Conservation (phyloP, 1,140 invertebrate genomes). For the Vanessa atalanta region DNA sequence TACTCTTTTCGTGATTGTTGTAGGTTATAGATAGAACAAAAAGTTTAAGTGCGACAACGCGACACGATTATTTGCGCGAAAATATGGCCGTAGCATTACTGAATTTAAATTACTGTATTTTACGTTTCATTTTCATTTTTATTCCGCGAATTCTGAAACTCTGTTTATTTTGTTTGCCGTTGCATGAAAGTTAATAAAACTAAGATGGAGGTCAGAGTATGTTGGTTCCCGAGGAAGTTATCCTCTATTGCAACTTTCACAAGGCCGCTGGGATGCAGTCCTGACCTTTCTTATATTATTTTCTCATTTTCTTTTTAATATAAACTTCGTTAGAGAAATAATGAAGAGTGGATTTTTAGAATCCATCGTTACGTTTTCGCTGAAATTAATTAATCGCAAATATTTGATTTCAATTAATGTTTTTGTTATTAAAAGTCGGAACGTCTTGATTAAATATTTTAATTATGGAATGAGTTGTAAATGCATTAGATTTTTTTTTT, state of each 20-base stretch:
- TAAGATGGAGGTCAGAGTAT: constrained; percentile 25
- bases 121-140: constrained; percentile 9
- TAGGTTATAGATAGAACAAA: too few species aligned
- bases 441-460: too few species aligned
- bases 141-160: constrained; percentile 2
- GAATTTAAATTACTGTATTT: not conserved
- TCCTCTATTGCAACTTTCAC: constrained; percentile 8
- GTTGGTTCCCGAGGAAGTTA: constrained; percentile 24
- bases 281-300: constrained; percentile 22
- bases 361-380: too few species aligned
- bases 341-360: not conserved
- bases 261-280: constrained; percentile 27
- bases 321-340: not conserved
- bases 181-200: constrained; percentile 24
- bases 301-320: constrained; percentile 1
- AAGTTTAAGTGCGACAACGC: too few species aligned
- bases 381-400: too few species aligned
- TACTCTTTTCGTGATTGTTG: too few species aligned
- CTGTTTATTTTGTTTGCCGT: constrained; percentile 13
- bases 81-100: too few species aligned
- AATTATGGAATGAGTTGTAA: too few species aligned
- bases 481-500: too few species aligned
- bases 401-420: too few species aligned
- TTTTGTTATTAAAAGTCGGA: too few species aligned
- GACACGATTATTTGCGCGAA: too few species aligned